phyloP scores from a whole-genome alignment of 2,797 vertebrate species.

The Discoglossus pictus region DNA sequence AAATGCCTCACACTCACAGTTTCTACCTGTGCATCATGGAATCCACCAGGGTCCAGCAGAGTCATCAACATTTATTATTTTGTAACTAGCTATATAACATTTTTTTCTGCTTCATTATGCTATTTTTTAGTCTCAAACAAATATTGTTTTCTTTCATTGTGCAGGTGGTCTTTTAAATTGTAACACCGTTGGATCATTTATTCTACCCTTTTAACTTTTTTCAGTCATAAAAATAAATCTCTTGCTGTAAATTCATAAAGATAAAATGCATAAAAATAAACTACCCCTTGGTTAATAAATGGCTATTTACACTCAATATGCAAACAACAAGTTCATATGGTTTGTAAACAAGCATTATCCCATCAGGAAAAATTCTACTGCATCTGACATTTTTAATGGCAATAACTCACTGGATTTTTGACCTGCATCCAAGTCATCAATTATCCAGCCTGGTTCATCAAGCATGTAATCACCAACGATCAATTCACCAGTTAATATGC shows the following conservation, averaged over 20 bases:
- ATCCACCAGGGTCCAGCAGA: no score
- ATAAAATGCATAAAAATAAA: constrained; percentile 2
- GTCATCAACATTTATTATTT: no score
- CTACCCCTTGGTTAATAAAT: background rate
- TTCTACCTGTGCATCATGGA: no score
- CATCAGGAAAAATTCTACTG: constrained; percentile 17
- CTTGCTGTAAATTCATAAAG: constrained; percentile 8
- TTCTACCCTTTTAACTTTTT: background rate
- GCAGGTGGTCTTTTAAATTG: no score
- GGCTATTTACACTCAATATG: background rate
- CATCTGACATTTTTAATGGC: constrained; percentile 7
- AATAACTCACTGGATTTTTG: constrained; percentile 6
- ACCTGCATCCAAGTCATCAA: constrained; percentile 22
- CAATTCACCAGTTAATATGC: constrained; percentile 2
- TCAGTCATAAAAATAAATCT: background rate
- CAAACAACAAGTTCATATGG: constrained; percentile 9
- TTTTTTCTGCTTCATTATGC: no score
- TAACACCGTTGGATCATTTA: no score
- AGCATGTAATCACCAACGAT: constrained; percentile 12
- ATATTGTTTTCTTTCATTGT: no score
- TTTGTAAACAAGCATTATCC: constrained; percentile 19
- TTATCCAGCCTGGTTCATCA: background rate
- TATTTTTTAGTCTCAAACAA: no score
- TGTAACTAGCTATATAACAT: no score
- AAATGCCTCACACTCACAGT: no score